Evolutionary conservation across 2,888 invertebrate species (phyloP).

Genomic region (Lagria hirta): DNA sequence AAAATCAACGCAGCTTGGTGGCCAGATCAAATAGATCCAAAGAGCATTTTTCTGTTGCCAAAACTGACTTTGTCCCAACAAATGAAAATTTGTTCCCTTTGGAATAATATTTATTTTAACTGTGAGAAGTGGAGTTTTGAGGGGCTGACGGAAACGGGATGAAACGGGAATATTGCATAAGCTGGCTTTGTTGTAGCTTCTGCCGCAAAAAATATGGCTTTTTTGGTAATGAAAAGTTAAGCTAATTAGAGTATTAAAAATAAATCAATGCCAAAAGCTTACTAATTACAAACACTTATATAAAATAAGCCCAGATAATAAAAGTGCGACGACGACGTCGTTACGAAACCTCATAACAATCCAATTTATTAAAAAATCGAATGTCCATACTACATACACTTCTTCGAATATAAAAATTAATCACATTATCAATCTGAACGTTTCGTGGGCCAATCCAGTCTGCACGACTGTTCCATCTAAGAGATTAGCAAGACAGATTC

Average conservation of each 20-base stretch:
- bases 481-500: slow-evolving; percentile 58
- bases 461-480: slow-evolving; percentile 54
- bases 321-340: slow-evolving; percentile 36
- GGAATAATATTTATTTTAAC: too few relatives aligned
- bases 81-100: too few relatives aligned
- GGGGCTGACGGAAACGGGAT: too few relatives aligned
- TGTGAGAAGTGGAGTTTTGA: too few relatives aligned
- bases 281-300: slow-evolving; percentile 31
- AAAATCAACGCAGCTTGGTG: too few relatives aligned
- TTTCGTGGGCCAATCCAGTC: slow-evolving; percentile 50
- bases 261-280: slow-evolving; percentile 27
- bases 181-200: too few relatives aligned
- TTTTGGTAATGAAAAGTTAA: too few relatives aligned
- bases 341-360: slow-evolving; percentile 43
- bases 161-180: too few relatives aligned
- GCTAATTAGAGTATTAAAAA: slow-evolving; percentile 25
- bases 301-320: slow-evolving; percentile 22
- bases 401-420: slow-evolving; percentile 53
- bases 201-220: too few relatives aligned
- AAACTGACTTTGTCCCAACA: too few relatives aligned
- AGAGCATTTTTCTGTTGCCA: too few relatives aligned
- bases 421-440: slow-evolving; percentile 55
- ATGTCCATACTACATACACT: slow-evolving; percentile 40
- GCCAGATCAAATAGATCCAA: too few relatives aligned
- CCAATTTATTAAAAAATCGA: slow-evolving; percentile 52